Percentiles rank a stretch among this genome's conserved stretches.
Evolutionary conservation across 2,113 vertebrate species (phyloP).

Genomic region (Nycticryphes semicollaris): DNA sequence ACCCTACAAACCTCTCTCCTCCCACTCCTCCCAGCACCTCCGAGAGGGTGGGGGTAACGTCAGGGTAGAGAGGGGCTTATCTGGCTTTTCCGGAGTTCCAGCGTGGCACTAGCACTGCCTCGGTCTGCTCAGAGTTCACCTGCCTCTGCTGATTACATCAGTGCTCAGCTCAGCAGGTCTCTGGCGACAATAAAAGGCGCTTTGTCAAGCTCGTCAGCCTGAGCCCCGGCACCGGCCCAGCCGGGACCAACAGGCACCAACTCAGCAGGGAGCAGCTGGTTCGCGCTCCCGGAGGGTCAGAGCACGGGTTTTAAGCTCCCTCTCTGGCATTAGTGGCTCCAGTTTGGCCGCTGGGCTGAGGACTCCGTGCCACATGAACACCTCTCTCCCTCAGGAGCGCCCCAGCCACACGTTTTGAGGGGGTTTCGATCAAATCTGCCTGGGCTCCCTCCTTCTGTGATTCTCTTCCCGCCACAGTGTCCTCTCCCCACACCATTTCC

Average conservation of each 20-base stretch:
- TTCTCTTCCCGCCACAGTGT: not conserved
- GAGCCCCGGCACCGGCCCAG: not conserved
- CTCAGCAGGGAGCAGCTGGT: not conserved
- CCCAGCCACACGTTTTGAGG: not conserved
- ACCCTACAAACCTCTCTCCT: not conserved
- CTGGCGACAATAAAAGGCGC: constrained; percentile 30
- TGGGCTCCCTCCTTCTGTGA: not conserved
- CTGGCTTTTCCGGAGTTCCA: constrained; percentile 59
- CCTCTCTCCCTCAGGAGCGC: not conserved
- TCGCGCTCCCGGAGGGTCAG: not conserved
- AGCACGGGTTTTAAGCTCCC: not conserved
- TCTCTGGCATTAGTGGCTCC: not conserved
- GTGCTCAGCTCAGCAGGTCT: constrained; percentile 57
- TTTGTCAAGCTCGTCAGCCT: not conserved
- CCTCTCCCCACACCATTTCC: not conserved
- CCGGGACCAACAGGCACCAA: not conserved
- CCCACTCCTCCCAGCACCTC: not conserved
- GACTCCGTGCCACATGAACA: not conserved
- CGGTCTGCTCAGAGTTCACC: constrained; percentile 71
- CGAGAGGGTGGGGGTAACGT: not conserved
- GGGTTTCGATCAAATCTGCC: not conserved
- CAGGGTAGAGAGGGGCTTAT: constrained; percentile 53
- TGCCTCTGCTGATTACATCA: constrained; percentile 53
- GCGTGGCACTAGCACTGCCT: constrained; percentile 59
- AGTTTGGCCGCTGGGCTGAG: not conserved